Conservation (phyloP, 1,140 invertebrate species). For the Zaprionus capensis region DNA sequence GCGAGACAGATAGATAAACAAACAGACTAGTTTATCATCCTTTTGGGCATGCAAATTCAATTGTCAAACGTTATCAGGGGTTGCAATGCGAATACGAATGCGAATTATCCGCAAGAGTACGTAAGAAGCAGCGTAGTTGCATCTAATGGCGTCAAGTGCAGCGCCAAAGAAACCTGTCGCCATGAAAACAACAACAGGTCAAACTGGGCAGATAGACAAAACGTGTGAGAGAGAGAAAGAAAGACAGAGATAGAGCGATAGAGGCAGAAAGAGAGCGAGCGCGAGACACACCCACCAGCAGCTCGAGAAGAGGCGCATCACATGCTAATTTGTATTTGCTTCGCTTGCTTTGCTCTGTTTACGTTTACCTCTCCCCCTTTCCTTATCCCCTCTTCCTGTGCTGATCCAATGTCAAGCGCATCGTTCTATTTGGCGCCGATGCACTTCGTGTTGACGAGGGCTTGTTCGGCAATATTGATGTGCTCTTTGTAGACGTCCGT, state of each 20-base stretch:
- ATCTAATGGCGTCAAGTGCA: conserved; percentile 63
- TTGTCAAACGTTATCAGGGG: not conserved
- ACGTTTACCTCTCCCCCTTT: conserved; percentile 14
- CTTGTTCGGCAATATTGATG: conserved; percentile 10
- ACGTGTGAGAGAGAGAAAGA: conserved; percentile 14
- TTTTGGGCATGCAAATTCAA: conserved; percentile 30
- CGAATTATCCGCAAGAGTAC: not conserved
- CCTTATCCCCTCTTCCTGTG: not conserved
- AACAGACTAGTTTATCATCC: conserved; percentile 5
- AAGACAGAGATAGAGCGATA: conserved; percentile 1
- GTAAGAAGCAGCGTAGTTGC: conserved; percentile 44
- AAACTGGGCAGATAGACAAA: conserved; percentile 14
- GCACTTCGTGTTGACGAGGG: conserved; percentile 26
- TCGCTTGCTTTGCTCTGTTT: conserved; percentile 41
- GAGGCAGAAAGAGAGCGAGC: not conserved
- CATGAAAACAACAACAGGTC: conserved; percentile 50
- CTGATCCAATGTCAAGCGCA: conserved; percentile 61
- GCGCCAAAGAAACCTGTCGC: conserved; percentile 75
- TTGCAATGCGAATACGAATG: not conserved
- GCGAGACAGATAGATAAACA: not conserved
- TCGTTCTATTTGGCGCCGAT: conserved; percentile 13
- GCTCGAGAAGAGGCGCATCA: conserved; percentile 47
- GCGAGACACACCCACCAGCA: conserved; percentile 63
- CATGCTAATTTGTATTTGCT: conserved; percentile 67
- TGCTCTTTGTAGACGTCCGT: not conserved